Base-by-base conservation (phyloP, 1,140 invertebrate genomes). In the Stenopsyche tienmushanensis region DNA sequence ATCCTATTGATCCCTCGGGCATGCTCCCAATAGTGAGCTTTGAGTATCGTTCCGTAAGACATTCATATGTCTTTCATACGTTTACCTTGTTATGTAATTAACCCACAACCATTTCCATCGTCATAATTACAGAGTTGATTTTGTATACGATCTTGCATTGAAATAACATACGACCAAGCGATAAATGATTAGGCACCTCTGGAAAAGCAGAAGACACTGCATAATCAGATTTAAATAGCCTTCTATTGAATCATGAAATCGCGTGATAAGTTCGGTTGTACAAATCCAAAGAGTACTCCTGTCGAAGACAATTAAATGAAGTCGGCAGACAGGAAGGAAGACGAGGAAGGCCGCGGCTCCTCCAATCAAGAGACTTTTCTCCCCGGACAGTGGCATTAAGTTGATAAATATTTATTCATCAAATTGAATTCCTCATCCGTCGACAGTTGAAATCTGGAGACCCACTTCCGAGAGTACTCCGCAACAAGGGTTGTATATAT, bases 331-430 rank as follows among this genome's bases (percentile, higher is more conserved):
- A 49, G 21, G 41, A 60, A 60, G 18, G 23, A 59, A 24, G 21
- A 15, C 20, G 25, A 25, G 50, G 42, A 41, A 44, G 20, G 55
- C 60, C 49, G 29, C 49, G 25, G 47, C 45, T 13, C 20, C 62
- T 24, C 29, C 55, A 68, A 59, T 68, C 62, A 68, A 54, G 10
- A 17, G 21, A 24, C 5, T 18, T 53, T 26, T 42, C 47, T 57
- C 23, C 26, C 13, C 24, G 15, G 58, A 66, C 65, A 66, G 55
- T 66, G 65, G 65, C 41, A 66, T 62, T 66, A 66, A 62, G 57
- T 55, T 66, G 65, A 66, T 66, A 66, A 66, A 66, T 66, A 66
- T 66, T 66, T 66, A 66, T 66, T 53, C 29, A 21, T 26, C 25
- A 66, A 66, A 66, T 66, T 62, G 58, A 66, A 62, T 66, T 66